A percentile compares a stretch with the other conserved stretches of the same genome.
Conservation (phyloP, 2,113 vertebrate species). For the Aix galericulata region DNA sequence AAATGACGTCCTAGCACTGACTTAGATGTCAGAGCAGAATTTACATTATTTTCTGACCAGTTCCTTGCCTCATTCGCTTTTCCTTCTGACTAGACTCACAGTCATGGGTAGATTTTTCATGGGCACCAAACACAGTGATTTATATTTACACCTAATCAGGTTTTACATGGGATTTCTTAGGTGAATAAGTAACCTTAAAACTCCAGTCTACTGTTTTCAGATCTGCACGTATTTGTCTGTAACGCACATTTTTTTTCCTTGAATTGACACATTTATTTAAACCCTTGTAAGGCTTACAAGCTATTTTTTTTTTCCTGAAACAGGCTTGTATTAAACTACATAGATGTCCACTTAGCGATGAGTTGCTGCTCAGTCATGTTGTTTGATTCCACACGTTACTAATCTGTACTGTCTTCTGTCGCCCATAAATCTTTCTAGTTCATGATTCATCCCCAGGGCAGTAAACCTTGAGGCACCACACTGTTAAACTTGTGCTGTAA, state of each 20-base stretch:
- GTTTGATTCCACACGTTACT: neutral
- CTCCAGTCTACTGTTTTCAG: neutral
- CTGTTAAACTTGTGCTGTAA: neutral
- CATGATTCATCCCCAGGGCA: neutral
- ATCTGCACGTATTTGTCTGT: neutral
- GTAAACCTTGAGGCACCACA: neutral
- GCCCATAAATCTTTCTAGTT: neutral
- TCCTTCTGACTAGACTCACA: neutral
- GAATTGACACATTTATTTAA: neutral
- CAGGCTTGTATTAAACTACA: neutral
- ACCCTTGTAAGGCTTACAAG: neutral
- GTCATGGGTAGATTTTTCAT: neutral
- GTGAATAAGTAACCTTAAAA: neutral
- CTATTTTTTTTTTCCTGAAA: neutral
- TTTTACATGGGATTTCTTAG: neutral
- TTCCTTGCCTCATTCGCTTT: neutral
- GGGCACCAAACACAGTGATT: neutral
- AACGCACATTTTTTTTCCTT: neutral
- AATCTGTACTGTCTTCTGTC: neutral
- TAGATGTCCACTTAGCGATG: neutral
- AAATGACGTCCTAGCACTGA: neutral
- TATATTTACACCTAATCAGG: neutral
- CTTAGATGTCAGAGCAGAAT: neutral
- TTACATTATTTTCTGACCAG: neutral
- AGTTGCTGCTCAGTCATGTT: neutral